A percentile compares a stretch with the other conserved stretches of the same genome.
phyloP scores from a whole-genome alignment of 2,113 vertebrate genomes.

The Xyliphius kryptos region DNA sequence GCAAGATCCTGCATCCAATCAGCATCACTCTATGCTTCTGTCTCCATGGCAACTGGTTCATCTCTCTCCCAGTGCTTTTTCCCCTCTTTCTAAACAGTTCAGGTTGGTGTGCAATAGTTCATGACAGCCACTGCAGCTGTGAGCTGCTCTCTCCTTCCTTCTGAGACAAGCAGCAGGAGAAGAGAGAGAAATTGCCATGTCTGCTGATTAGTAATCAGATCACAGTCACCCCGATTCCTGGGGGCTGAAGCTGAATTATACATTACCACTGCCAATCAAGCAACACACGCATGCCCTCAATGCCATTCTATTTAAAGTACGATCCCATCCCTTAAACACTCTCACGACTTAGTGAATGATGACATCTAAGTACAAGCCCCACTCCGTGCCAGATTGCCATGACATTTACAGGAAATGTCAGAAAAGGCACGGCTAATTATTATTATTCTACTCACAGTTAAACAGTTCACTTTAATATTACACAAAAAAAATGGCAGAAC shows the following conservation, averaged over 20 bases:
- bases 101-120: conserved; percentile 42
- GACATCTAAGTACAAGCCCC: conserved; percentile 33
- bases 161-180: conserved; percentile 25
- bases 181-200: conserved; percentile 28
- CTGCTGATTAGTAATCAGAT: conserved; percentile 45
- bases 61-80: conserved; percentile 10
- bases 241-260: conserved; percentile 45
- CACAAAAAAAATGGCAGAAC: conserved; percentile 3
- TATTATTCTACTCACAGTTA: conserved; percentile 22
- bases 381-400: conserved; percentile 20
- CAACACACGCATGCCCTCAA: conserved; percentile 31
- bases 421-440: conserved; percentile 25
- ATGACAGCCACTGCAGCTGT: conserved; percentile 38
- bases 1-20: conserved; percentile 41
- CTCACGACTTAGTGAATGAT: conserved; percentile 29
- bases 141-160: conserved; percentile 27
- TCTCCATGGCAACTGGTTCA: conserved; percentile 48
- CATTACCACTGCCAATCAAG: conserved; percentile 43
- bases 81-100: too few species aligned
- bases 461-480: conserved; percentile 13
- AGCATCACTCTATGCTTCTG: conserved; percentile 34
- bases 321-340: conserved; percentile 22
- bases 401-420: conserved; percentile 39
- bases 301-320: conserved; percentile 44
- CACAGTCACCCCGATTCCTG: conserved; percentile 40